Conservation (phyloP, 1,140 invertebrate genomes). For the Drosophila subobscura region DNA sequence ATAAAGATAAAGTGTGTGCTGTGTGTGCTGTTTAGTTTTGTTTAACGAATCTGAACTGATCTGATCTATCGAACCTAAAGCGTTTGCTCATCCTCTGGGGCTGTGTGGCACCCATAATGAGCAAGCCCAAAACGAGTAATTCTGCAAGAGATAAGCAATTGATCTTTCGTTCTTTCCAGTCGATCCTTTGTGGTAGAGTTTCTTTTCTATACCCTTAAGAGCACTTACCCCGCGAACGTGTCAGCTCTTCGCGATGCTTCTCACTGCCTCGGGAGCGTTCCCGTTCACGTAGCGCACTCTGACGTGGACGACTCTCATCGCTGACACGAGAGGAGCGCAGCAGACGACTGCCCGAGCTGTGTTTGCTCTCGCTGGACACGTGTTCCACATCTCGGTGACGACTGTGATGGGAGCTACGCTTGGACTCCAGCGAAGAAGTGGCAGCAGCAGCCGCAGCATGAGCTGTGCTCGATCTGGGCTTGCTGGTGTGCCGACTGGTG, state of each 20-base stretch:
- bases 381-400: constrained; percentile 53
- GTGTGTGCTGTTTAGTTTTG: constrained; percentile 37
- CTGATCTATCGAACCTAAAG: constrained; percentile 67
- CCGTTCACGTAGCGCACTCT: constrained; percentile 54
- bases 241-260: constrained; percentile 63
- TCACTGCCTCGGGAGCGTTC: constrained; percentile 56
- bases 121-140: constrained; percentile 75
- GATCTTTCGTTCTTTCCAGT: constrained; percentile 10
- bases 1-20: neutral
- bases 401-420: constrained; percentile 54
- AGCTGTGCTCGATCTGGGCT: constrained; percentile 21
- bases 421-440: constrained; percentile 31
- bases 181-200: no score
- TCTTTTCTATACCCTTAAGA: neutral
- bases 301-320: constrained; percentile 56
- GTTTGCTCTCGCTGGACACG: constrained; percentile 28
- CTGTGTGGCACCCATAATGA: constrained; percentile 81
- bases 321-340: constrained; percentile 58
- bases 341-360: constrained; percentile 53
- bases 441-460: constrained; percentile 9
- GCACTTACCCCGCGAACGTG: constrained; percentile 69
- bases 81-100: constrained; percentile 67
- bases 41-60: constrained; percentile 23
- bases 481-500: constrained; percentile 38
- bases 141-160: constrained; percentile 58